These are phyloP conservation scores for Drosophila pseudoananassae DNA, from an alignment of 1,140 invertebrate genomes.

Conservation along the genomic window DNA sequence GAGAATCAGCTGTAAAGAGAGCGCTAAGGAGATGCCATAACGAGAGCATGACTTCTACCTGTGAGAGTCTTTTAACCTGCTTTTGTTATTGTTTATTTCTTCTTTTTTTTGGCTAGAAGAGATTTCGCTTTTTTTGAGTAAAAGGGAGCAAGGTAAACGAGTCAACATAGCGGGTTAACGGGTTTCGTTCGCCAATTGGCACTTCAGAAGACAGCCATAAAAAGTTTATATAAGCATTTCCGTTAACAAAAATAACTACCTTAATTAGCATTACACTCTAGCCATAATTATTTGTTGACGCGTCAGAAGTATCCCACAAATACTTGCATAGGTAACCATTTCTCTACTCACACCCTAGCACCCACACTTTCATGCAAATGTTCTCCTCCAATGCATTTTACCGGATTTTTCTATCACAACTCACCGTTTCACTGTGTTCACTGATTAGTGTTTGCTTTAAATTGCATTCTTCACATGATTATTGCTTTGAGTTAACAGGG, in stretches of 20 bases:
- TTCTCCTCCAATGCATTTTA: slow-evolving; percentile 22
- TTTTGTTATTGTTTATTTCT: slow-evolving; percentile 35
- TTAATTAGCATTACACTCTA: slow-evolving; percentile 24
- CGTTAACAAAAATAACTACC: not conserved
- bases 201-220: not conserved
- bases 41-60: slow-evolving; percentile 6
- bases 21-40: not conserved
- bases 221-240: slow-evolving; percentile 16
- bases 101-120: slow-evolving; percentile 22
- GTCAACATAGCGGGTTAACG: slow-evolving; percentile 44
- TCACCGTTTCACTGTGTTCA: slow-evolving; percentile 50
- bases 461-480: slow-evolving; percentile 54
- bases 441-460: slow-evolving; percentile 13
- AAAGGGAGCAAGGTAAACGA: slow-evolving; percentile 69
- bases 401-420: slow-evolving; percentile 6
- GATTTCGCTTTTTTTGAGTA: slow-evolving; percentile 65
- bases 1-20: slow-evolving; percentile 20
- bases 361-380: slow-evolving; percentile 38
- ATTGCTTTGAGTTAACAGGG: slow-evolving; percentile 37
- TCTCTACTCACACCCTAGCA: slow-evolving; percentile 43
- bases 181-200: slow-evolving; percentile 29
- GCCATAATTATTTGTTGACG: slow-evolving; percentile 32
- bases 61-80: slow-evolving; percentile 27
- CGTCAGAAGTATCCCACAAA: slow-evolving; percentile 24
- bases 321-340: slow-evolving; percentile 17